Evolutionary conservation across 23 tunicate species (phyloP).

Genomic region (Phallusia fumigata): DNA sequence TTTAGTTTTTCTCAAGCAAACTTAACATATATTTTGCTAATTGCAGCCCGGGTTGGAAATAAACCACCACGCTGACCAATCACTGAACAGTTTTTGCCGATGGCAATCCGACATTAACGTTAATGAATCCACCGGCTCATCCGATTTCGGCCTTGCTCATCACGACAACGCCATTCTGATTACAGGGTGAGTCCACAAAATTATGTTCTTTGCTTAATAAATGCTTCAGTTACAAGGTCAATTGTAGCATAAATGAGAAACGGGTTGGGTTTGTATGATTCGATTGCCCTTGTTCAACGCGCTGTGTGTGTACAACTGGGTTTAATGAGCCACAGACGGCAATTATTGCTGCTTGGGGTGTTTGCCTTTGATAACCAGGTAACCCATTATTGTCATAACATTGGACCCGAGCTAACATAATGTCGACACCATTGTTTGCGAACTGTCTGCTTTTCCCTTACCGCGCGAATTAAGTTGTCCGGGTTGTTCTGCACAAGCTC

Average conservation of each 20-base stretch:
- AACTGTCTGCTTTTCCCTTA: background rate
- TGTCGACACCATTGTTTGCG: background rate
- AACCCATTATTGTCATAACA: background rate
- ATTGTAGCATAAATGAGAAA: background rate
- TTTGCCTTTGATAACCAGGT: background rate
- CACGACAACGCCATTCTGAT: constrained; percentile 97
- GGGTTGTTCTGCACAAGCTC: background rate
- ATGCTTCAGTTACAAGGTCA: background rate
- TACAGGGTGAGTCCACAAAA: constrained; percentile 76
- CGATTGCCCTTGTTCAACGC: background rate
- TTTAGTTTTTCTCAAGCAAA: background rate
- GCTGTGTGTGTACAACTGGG: background rate
- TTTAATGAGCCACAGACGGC: background rate
- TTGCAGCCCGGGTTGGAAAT: constrained; percentile 73
- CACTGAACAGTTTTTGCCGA: constrained; percentile 88
- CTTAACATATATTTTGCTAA: background rate
- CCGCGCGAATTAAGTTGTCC: background rate
- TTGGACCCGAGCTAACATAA: background rate
- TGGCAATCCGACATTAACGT: constrained; percentile 90
- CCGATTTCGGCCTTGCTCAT: constrained; percentile 82
- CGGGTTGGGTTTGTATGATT: background rate
- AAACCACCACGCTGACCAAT: constrained; percentile 76
- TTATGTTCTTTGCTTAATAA: background rate
- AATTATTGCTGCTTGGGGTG: background rate
- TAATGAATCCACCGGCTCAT: constrained; percentile 39